These are phyloP conservation scores for Crenuchus spilurus DNA, from an alignment of 2,797 vertebrate genomes.

Conservation along the genomic window DNA sequence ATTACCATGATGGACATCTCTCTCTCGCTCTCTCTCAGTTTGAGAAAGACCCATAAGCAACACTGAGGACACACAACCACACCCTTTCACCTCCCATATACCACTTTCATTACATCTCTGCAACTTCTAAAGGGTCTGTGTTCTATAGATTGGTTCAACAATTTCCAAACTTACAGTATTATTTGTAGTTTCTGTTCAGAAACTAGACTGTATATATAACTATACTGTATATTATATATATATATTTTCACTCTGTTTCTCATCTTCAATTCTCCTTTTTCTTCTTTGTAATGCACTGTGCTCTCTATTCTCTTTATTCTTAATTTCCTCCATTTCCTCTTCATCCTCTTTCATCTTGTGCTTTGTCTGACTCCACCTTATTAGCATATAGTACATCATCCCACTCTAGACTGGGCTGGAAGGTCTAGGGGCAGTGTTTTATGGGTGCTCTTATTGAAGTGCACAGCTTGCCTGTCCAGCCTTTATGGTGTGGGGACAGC, in stretches of 20 bases:
- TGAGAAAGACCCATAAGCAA: constrained; percentile 48
- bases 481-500: constrained; percentile 18
- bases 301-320: not conserved
- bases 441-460: not conserved
- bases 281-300: too few relatives aligned
- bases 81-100: constrained; percentile 47
- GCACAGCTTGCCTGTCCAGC: constrained; percentile 11
- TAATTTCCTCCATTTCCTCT: not conserved
- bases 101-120: constrained; percentile 7
- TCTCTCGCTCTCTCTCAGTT: constrained; percentile 36
- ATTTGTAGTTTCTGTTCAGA: too few relatives aligned
- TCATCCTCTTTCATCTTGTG: constrained; percentile 12
- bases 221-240: too few relatives aligned
- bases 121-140: not conserved
- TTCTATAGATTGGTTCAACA: too few relatives aligned
- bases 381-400: constrained; percentile 10
- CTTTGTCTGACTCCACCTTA: not conserved
- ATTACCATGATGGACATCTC: constrained; percentile 56
- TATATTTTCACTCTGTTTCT: too few relatives aligned
- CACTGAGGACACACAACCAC: constrained; percentile 52
- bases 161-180: too few relatives aligned
- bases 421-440: not conserved
- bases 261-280: too few relatives aligned
- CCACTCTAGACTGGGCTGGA: not conserved
- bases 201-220: too few relatives aligned